Base-by-base conservation (phyloP, 2,113 vertebrate genomes). In the Perognathus longimembris region DNA sequence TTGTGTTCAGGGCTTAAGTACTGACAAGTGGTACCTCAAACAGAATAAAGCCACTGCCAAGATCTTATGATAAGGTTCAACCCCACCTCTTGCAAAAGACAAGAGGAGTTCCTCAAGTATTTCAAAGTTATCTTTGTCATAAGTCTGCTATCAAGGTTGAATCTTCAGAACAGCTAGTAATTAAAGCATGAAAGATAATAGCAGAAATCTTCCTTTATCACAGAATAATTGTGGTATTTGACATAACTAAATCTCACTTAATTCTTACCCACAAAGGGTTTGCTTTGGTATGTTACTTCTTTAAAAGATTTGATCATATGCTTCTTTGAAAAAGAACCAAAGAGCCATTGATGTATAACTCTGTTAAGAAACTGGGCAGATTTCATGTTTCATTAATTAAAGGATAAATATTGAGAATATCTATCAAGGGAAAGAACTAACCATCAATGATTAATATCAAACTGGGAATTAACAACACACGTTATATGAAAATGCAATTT, bases 1-100 rank as follows among this genome's bases (percentile, higher is more conserved):
- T 83, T 91, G 0, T 17, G 1, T 61, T 71, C 70, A 79, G 3
- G 57, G 61, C 85, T 97, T 96, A 75, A 90, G 97, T 97, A 97
- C 69, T 32, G 85, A 79, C 4, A 92, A 71, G 80, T 80, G 96
- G 57, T 42, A 81, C 14, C 14, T 54, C 50, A 54, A 54, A 54
- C 50, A 54, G 50, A 54, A 54, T 54, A 54, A 54, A 54, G 17
- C 50, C 50, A 54, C 17, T 54, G 50, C 50, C 50, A 54, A 54
- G 15, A 54, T 12, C 50, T 54, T 15, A 18, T 54, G 50, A 54
- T 18, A 54, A 54, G 50, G 2, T 18, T 15, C 50, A 17, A 54
- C 15, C 15, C 45, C 45, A 45, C 45, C 14, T 54, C 50, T 54
- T 54, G 17, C 73, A 42, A 96, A 95, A 94, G 79, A 74, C 61